Conservation (phyloP, 2,113 vertebrate species). For the Pterocles burchelli region DNA sequence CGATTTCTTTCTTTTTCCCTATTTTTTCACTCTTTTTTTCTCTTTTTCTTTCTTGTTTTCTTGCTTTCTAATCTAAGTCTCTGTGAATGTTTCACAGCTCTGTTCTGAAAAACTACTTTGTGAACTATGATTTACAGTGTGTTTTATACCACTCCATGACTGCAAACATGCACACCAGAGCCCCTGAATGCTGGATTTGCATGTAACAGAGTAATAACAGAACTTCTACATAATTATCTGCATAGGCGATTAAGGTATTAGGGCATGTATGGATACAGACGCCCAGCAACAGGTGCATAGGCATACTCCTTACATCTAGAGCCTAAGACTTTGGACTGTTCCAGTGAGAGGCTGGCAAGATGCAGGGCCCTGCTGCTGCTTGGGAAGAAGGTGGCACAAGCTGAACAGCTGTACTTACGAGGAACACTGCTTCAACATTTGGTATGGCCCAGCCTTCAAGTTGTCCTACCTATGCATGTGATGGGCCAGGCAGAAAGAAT, state of each 20-base stretch:
- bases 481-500: neutral
- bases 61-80: neutral
- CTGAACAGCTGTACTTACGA: accelerated
- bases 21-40: neutral
- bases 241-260: neutral
- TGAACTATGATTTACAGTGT: neutral
- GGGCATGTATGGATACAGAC: neutral
- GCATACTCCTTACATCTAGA: neutral
- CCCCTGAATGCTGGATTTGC: neutral
- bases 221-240: neutral
- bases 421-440: neutral
- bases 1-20: neutral
- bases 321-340: neutral
- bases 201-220: neutral
- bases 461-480: accelerated
- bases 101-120: neutral
- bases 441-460: neutral
- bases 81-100: neutral
- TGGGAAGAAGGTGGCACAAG: neutral
- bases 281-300: neutral
- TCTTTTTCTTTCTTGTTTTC: neutral
- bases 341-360: neutral
- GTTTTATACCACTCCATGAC: neutral
- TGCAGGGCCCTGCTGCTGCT: neutral
- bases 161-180: neutral